Evolutionary conservation across 2,888 invertebrate species (phyloP), one percentile per base, ranked within the genome.

Genomic region (Dione vanillae): DNA sequence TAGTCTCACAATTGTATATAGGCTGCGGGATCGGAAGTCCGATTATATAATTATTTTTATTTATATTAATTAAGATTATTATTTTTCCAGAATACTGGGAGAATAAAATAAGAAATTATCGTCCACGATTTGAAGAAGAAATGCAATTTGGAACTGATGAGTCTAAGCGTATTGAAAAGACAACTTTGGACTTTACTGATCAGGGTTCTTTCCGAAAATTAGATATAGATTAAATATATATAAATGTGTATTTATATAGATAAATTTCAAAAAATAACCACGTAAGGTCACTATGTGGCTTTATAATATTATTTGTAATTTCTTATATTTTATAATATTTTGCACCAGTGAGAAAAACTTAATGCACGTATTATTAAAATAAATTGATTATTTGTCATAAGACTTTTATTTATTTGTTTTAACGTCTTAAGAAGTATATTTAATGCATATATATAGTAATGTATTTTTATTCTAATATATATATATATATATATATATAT

Each of bases 141-240:
- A 89, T 88, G 68, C 83, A 87, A 45, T 88, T 94, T 49, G 90
- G 94, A 2, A 94, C 94, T 0, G 94, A 94, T 75, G 95, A 95
- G 81, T 87, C 90, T 40, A 93, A 91, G 79, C 85, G 95, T 54
- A 83, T 85, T 0, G 91, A 89, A 74, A 90, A 93, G 1, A 87
- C 90, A 73, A 89, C 90, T 49, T 86, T 89, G 12, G 83, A 92
- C 41, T 91, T 94, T 79, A 93, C 94, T 27, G 78, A 92, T 10
- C 91, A 94, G 64, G 94, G 94, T 6, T 94, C 94, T 10, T 95
- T 95, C 78, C 89, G 94, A 72, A 88, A 93, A 78, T 82, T 95
- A 14, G 89, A 91, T 66, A 89, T 95, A 72, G 94, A 94, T 82
- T 94, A 82, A 87, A 74, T 19, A 52, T 52, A 27, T 27, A 3